phyloP scores from a whole-genome alignment of 2,797 vertebrate species.

The Chlorospingus semifuscus region DNA sequence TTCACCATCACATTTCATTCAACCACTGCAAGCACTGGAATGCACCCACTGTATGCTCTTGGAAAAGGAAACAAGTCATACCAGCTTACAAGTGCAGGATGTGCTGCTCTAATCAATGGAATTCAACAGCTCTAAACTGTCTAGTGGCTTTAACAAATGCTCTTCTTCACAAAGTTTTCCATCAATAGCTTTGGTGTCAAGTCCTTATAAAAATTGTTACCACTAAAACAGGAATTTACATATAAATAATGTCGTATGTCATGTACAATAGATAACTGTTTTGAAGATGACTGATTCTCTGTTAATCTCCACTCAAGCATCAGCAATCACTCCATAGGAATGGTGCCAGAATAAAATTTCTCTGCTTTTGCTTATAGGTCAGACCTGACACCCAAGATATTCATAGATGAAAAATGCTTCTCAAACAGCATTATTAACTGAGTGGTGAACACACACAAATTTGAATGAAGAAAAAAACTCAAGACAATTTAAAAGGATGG shows the following conservation, averaged over 20 bases:
- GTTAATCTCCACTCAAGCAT: neutral
- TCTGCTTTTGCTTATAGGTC: neutral
- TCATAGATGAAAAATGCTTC: neutral
- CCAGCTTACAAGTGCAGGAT: neutral
- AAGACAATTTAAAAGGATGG: neutral
- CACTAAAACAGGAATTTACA: neutral
- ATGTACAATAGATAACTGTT: neutral
- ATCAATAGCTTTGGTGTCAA: neutral
- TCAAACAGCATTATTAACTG: neutral
- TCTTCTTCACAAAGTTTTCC: neutral
- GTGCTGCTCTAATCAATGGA: neutral
- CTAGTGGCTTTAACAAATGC: neutral
- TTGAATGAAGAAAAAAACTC: neutral
- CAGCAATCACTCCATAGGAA: neutral
- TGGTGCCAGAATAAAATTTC: neutral
- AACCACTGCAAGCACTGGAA: neutral
- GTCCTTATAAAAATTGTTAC: neutral
- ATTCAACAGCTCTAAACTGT: neutral
- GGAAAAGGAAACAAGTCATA: neutral
- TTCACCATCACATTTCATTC: neutral
- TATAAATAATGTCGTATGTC: neutral
- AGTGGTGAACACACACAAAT: neutral
- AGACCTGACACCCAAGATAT: neutral
- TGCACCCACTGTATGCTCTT: neutral
- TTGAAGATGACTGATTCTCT: neutral